Conservation (phyloP, 2,888 invertebrate species). For the Ellobium chinense region DNA sequence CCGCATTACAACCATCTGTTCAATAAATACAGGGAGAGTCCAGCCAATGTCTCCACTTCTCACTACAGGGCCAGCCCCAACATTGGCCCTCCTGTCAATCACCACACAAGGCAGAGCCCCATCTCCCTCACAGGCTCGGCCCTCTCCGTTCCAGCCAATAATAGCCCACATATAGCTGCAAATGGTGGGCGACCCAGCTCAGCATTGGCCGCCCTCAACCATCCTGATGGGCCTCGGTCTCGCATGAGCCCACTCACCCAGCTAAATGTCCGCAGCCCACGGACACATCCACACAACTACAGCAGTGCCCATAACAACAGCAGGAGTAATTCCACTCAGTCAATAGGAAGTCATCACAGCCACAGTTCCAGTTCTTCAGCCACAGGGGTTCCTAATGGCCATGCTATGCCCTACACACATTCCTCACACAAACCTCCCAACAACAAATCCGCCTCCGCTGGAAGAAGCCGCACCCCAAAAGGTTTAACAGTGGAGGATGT, state of each 20-base stretch:
- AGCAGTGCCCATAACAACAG: slow-evolving; percentile 45
- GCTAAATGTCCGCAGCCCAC: slow-evolving; percentile 59
- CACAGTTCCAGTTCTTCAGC: slow-evolving; percentile 66
- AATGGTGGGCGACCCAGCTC: slow-evolving; percentile 66
- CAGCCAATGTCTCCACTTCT: slow-evolving; percentile 41
- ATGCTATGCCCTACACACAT: slow-evolving; percentile 10
- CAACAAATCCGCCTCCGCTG: slow-evolving; percentile 4
- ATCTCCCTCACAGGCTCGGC: slow-evolving; percentile 53
- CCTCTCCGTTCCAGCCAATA: slow-evolving; percentile 55
- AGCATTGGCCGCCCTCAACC: slow-evolving; percentile 52
- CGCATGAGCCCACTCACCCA: slow-evolving; percentile 65
- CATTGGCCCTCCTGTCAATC: background rate
- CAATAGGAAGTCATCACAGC: slow-evolving; percentile 71
- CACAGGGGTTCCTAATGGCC: slow-evolving; percentile 41
- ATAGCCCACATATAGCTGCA: slow-evolving; percentile 56
- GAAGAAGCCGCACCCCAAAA: slow-evolving; percentile 79
- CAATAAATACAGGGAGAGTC: slow-evolving; percentile 53
- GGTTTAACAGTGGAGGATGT: slow-evolving; percentile 96
- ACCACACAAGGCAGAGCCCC: slow-evolving; percentile 46
- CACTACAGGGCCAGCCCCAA: slow-evolving; percentile 48
- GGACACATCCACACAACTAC: slow-evolving; percentile 25
- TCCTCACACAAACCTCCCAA: slow-evolving; percentile 16
- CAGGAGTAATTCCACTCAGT: slow-evolving; percentile 66
- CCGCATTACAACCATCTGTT: slow-evolving; percentile 48
- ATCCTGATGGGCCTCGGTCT: slow-evolving; percentile 52